Base-by-base conservation (phyloP, 2,797 vertebrate species). In the Liparis tanakae region DNA sequence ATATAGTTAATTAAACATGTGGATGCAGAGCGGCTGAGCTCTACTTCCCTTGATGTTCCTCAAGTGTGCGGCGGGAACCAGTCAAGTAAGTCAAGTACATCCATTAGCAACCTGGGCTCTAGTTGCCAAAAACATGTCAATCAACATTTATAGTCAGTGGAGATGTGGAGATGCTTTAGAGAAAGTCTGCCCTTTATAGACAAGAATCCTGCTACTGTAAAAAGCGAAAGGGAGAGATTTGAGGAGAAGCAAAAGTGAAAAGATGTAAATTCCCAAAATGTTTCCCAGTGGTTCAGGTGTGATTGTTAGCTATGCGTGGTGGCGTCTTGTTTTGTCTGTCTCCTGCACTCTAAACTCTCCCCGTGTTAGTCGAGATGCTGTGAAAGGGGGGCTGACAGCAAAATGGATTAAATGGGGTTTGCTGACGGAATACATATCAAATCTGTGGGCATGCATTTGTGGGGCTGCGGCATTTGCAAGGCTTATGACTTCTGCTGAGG, bases 381-480 rank as follows among this genome's bases (percentile, higher is more conserved):
- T 93, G 81, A 87, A 33, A 33, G 81, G 39, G 39, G 70, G 55
- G 76, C 88, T 92, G 93, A 94, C 91, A 94, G 91, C 83, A 87
- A 93, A 93, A 94, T 91, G 88, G 89, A 94, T 95, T 93, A 93
- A 94, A 94, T 85, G 74, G 83, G 79, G 88, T 90, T 92, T 92
- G 92, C 92, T 91, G 92, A 94, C 85, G 70, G 92, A 93, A 94
- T 92, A 91, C 91, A 91, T 92, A 91, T 91, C 79, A 92, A 92
- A 93, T 90, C 87, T 93, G 86, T 74, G 75, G 85, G 66, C 84
- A 83, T 87, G 89, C 91, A 88, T 88, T 89, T 90, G 89, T 89
- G 85, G 87, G 87, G 84, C 80, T 87, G 84, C 82, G 18, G 87
- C 85, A 89, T 92, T 92, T 88, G 87, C 85, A 84, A 89, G 83